These are phyloP conservation scores for Mechanitis messenoides DNA, from an alignment of 2,888 invertebrate species.

Conservation along the genomic window DNA sequence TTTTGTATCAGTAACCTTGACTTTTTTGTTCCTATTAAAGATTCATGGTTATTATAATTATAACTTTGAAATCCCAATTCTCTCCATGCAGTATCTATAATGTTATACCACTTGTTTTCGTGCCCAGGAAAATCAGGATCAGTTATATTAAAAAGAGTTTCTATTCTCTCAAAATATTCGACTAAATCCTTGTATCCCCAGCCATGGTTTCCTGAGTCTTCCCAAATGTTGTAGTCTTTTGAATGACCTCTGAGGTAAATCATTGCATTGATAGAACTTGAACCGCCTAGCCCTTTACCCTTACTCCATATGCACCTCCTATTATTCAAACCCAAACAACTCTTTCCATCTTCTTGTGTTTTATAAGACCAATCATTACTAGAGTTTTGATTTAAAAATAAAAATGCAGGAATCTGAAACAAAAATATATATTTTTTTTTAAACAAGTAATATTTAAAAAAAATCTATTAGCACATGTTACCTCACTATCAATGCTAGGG, in stretches of 20 bases:
- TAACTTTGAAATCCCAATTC: conserved; percentile 50
- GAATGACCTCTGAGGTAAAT: conserved; percentile 76
- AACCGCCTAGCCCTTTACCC: conserved; percentile 80
- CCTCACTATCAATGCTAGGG: conserved; percentile 61
- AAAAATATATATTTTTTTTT: not conserved
- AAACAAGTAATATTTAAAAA: not conserved
- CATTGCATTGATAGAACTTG: conserved; percentile 78
- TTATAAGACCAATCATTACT: conserved; percentile 74
- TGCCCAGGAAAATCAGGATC: conserved; percentile 22
- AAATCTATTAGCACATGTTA: conserved; percentile 32
- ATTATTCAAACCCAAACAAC: conserved; percentile 53
- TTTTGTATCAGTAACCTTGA: conserved; percentile 59
- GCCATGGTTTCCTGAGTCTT: conserved; percentile 64
- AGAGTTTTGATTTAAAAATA: conserved; percentile 46
- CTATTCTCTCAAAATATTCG: conserved; percentile 60
- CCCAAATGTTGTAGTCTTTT: conserved; percentile 76
- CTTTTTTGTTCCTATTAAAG: conserved; percentile 63
- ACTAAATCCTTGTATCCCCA: conserved; percentile 73
- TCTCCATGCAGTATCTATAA: conserved; percentile 49
- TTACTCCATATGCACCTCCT: conserved; percentile 75
- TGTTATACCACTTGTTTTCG: conserved; percentile 39
- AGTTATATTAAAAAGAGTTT: conserved; percentile 44
- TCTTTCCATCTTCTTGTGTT: conserved; percentile 52
- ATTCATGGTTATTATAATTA: conserved; percentile 40
- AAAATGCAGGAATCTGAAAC: conserved; percentile 52